Evolutionary conservation across 2,888 invertebrate species (phyloP), one percentile per base, ranked within the genome.

Genomic region (Mycalesis mineus): DNA sequence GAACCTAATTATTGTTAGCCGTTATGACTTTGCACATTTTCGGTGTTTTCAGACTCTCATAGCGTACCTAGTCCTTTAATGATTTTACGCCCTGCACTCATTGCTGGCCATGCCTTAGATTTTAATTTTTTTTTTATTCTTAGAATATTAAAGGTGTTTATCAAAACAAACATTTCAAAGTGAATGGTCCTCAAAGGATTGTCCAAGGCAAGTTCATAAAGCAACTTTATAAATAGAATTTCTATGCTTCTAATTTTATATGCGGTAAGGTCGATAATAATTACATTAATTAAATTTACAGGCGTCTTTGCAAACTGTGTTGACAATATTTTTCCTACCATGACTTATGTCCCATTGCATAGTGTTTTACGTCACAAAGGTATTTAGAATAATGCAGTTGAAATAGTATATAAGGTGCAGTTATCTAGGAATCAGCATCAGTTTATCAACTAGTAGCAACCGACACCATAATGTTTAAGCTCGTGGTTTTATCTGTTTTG

Each of bases 401-500:
- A 41, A 1, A 6, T 48, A 64, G 77, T 88, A 88, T 88, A 88
- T 74, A 88, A 88, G 78, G 74, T 77, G 63, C 68, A 68, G 65
- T 63, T 68, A 71, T 71, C 66, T 64, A 70, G 74, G 73, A 73
- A 68, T 73, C 74, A 64, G 65, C 66, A 78, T 56, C 86, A 88
- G 84, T 88, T 76, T 75, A 71, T 77, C 72, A 70, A 74, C 68
- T 55, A 48, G 49, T 55, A 55, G 72, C 84, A 86, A 84, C 84
- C 86, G 87, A 88, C 87, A 88, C 84, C 86, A 89, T 81, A 84
- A 90, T 90, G 90, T 86, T 82, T 73, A 90, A 87, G 82, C 78
- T 90, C 91, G 91, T 92, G 90, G 92, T 92, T 84, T 92, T 93
- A 91, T 92, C 90, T 73, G 91, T 91, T 74, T 82, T 92, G 65